Evolutionary conservation across 2,888 invertebrate species (phyloP).

Genomic region (Amiota minor): DNA sequence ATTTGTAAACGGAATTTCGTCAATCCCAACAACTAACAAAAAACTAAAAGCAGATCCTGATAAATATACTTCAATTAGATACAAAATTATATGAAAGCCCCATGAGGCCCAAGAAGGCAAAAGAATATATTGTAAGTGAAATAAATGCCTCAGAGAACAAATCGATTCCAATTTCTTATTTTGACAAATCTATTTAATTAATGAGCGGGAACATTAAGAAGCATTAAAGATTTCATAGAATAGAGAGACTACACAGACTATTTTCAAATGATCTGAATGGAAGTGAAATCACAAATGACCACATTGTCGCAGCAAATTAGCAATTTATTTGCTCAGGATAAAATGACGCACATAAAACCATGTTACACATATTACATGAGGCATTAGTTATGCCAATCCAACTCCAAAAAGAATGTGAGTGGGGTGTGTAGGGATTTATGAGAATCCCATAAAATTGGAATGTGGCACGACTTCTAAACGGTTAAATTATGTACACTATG

Average conservation of each 20-base stretch:
- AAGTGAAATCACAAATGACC: conserved; percentile 60
- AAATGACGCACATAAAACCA: conserved; percentile 4
- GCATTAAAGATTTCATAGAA: conserved; percentile 1
- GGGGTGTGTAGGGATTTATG: conserved; percentile 37
- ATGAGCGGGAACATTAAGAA: conserved; percentile 36
- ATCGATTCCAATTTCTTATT: conserved; percentile 1
- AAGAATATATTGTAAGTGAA: background rate
- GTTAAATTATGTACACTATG: background rate
- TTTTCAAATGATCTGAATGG: background rate
- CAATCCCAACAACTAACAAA: background rate
- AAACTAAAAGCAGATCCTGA: conserved; percentile 13
- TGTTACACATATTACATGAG: conserved; percentile 13
- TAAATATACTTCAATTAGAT: conserved; percentile 4
- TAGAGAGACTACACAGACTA: background rate
- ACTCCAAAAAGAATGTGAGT: background rate
- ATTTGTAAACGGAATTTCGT: background rate
- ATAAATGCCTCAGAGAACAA: conserved; percentile 2
- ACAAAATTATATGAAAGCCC: background rate
- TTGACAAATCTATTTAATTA: conserved; percentile 59
- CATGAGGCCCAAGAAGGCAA: conserved; percentile 38
- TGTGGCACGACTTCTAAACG: conserved; percentile 31
- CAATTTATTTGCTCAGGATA: conserved; percentile 61
- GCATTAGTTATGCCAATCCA: background rate
- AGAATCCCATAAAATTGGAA: conserved; percentile 62
- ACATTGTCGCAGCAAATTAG: conserved; percentile 68